Base-by-base conservation (phyloP, 2,888 invertebrate genomes). In the Clostera curtula region DNA sequence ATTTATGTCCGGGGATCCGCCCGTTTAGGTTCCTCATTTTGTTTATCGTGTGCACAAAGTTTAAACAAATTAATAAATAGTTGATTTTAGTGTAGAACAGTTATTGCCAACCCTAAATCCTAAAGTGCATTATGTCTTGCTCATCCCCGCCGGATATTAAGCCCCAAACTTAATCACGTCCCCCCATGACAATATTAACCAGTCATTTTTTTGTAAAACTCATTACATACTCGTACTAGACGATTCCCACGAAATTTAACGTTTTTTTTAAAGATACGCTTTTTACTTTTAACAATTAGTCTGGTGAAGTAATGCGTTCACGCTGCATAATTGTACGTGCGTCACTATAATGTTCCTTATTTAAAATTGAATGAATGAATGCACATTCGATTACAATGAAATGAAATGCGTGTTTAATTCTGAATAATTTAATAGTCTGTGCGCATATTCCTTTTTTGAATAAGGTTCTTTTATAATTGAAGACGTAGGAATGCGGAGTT, bases 261-360 rank as follows among this genome's bases (percentile, higher is more conserved):
- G 43, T 46, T 59, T 66, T 64, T 61, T 70, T 64, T 62, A 54
- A 37, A 36, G 32, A 40, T 57, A 36, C 46, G 40, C 49, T 65
- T 64, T 56, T 59, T 61, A 66, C 64, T 66, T 66, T 67, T 58
- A 43, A 68, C 70, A 74, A 80, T 76, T 72, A 75, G 56, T 64
- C 65, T 63, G 57, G 67, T 65, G 54, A 59, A 62, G 64, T 73
- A 77, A 83, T 74, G 73, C 51, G 76, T 82, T 83, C 82, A 83
- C 83, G 79, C 75, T 65, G 82, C 71, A 79, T 79, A 79, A 82
- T 73, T 72, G 66, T 62, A 55, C 47, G 35, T 39, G 42, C 34
- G 39, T 43, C 45, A 41, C 36, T 45, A 56, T 40, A 39, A 40
- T 46, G 49, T 53, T 57, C 49, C 45, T 45, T 60, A 68, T 69